Percentiles rank a stretch among this genome's conserved stretches.
phyloP scores from a whole-genome alignment of 1,140 invertebrate genomes.

The Drosophila tani region DNA sequence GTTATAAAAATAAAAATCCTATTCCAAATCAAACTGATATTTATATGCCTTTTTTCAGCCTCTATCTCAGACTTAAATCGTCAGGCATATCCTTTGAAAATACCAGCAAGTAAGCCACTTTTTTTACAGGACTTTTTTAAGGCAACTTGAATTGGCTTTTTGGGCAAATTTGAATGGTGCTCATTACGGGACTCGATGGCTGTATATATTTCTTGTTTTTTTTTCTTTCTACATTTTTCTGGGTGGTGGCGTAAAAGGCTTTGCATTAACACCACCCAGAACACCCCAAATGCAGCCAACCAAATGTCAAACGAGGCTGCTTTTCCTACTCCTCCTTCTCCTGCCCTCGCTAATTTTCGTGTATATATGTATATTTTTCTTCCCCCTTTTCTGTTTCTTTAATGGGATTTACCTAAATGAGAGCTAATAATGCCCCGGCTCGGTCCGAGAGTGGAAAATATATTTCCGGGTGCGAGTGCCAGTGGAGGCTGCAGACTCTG shows the following conservation, averaged over 20 bases:
- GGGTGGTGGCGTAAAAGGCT: slow-evolving; percentile 58
- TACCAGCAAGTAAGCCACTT: slow-evolving; percentile 23
- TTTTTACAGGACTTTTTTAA: slow-evolving; percentile 17
- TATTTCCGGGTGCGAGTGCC: slow-evolving; percentile 67
- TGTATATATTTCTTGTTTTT: not conserved
- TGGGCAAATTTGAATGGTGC: slow-evolving; percentile 42
- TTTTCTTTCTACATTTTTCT: slow-evolving; percentile 8
- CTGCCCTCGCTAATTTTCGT: slow-evolving; percentile 13
- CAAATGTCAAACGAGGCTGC: slow-evolving; percentile 66
- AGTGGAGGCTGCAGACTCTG: slow-evolving; percentile 56
- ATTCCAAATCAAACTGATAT: not conserved
- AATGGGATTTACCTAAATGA: slow-evolving; percentile 82
- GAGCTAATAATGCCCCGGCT: slow-evolving; percentile 74
- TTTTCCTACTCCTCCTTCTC: slow-evolving; percentile 9
- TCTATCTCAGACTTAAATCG: not conserved
- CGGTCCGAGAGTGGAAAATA: slow-evolving; percentile 67
- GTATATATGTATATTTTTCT: slow-evolving; percentile 7
- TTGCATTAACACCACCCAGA: slow-evolving; percentile 71
- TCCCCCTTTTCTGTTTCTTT: slow-evolving; percentile 47
- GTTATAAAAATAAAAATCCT: too few species aligned
- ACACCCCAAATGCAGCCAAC: slow-evolving; percentile 73
- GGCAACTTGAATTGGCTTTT: slow-evolving; percentile 51
- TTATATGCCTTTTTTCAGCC: not conserved
- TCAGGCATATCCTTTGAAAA: slow-evolving; percentile 7
- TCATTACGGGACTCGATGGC: slow-evolving; percentile 16